Evolutionary conservation across 2,888 invertebrate genomes (phyloP).

Genomic region (Chloroclysta siterata): DNA sequence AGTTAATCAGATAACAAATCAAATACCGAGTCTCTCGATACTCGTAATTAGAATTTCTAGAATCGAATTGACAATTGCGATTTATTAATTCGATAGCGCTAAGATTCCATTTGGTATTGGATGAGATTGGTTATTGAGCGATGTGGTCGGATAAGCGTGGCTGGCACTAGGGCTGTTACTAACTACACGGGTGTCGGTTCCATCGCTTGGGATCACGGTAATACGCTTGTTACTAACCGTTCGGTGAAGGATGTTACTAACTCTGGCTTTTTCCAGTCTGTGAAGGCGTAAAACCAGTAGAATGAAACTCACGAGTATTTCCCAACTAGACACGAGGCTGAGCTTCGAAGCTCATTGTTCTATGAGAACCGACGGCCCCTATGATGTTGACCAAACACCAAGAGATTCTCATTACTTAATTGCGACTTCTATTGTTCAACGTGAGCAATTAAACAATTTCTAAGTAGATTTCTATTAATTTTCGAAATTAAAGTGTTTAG

Average conservation of each 20-base stretch:
- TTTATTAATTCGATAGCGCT: slow-evolving; percentile 75
- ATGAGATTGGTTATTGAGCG: slow-evolving; percentile 60
- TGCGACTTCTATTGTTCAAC: slow-evolving; percentile 75
- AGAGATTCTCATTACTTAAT: slow-evolving; percentile 80
- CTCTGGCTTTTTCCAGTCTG: slow-evolving; percentile 21
- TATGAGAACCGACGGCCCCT: slow-evolving; percentile 69
- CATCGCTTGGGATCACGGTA: slow-evolving; percentile 56
- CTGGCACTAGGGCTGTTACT: slow-evolving; percentile 69
- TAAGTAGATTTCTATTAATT: slow-evolving; percentile 75
- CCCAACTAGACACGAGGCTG: slow-evolving; percentile 47
- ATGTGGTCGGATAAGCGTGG: slow-evolving; percentile 81
- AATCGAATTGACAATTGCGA: slow-evolving; percentile 73
- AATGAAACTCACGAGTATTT: slow-evolving; percentile 29
- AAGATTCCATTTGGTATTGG: slow-evolving; percentile 69
- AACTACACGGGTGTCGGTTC: slow-evolving; percentile 57
- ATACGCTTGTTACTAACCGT: slow-evolving; percentile 57
- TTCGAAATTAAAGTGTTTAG: slow-evolving; percentile 58
- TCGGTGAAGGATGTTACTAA: slow-evolving; percentile 48
- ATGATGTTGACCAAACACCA: slow-evolving; percentile 70
- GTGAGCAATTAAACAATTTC: slow-evolving; percentile 73
- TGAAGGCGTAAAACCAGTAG: slow-evolving; percentile 10
- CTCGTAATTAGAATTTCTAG: slow-evolving; percentile 75
- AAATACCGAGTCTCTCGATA: slow-evolving; percentile 57
- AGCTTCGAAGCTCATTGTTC: slow-evolving; percentile 53
- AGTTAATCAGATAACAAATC: slow-evolving; percentile 68